Percentiles rank a stretch among this genome's conserved stretches.
Conservation (phyloP, 2,797 vertebrate genomes). For the Clarias laeviceps region DNA sequence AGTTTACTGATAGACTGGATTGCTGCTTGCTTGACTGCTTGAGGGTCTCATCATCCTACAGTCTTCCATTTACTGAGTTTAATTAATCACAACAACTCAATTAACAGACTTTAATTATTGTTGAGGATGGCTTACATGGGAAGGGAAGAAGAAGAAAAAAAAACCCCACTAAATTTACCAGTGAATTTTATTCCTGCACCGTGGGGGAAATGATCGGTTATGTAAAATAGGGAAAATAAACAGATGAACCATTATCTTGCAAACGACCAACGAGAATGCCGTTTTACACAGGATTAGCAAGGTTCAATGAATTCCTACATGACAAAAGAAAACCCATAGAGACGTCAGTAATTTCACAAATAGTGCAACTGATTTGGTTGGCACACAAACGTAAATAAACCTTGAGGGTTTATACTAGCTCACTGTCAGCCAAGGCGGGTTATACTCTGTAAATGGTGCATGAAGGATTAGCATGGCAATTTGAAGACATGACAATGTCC, state of each 20-base stretch:
- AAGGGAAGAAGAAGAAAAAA: neutral
- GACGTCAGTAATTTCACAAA: conserved; percentile 37
- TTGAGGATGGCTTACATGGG: conserved; percentile 32
- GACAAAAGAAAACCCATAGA: conserved; percentile 31
- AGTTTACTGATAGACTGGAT: conserved; percentile 49
- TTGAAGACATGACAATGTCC: conserved; percentile 52
- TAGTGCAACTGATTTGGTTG: conserved; percentile 43
- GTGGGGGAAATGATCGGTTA: neutral
- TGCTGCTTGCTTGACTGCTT: conserved; percentile 51
- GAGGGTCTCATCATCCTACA: conserved; percentile 36
- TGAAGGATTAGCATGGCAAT: conserved; percentile 59
- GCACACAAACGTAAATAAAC: conserved; percentile 45
- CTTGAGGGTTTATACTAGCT: conserved; percentile 41
- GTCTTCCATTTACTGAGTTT: conserved; percentile 54
- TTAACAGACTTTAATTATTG: conserved; percentile 60
- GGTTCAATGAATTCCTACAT: conserved; percentile 33
- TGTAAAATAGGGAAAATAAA: conserved; percentile 6
- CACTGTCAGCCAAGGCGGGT: conserved; percentile 53
- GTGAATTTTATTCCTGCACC: neutral
- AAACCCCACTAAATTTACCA: conserved; percentile 10
- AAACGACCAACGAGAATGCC: conserved; percentile 13
- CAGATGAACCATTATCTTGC: conserved; percentile 10
- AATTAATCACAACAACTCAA: conserved; percentile 60
- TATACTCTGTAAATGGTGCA: conserved; percentile 53
- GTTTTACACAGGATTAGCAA: conserved; percentile 15